Evolutionary conservation across 2,888 invertebrate genomes (phyloP).

Genomic region (Trichogramma dendrolimi): DNA sequence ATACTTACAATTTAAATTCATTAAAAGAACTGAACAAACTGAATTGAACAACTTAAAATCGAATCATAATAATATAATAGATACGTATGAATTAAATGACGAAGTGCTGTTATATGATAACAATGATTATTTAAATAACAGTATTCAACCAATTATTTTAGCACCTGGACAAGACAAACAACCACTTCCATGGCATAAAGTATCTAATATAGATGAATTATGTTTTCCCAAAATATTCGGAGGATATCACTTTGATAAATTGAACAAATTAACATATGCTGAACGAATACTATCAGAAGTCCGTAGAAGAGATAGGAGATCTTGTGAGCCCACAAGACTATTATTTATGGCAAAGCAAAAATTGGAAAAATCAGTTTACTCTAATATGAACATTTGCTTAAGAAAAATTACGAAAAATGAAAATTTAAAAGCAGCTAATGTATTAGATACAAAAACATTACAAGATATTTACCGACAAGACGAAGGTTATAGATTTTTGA

Average conservation of each 20-base stretch:
- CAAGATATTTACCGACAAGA: conserved; percentile 1
- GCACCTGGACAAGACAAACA: conserved; percentile 35
- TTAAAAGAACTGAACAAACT: too few species aligned
- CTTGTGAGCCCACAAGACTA: conserved; percentile 11
- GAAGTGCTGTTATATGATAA: conserved; percentile 31
- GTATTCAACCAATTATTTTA: conserved; percentile 22
- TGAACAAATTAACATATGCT: conserved; percentile 12
- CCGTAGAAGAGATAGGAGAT: conserved; percentile 8
- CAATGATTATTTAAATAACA: conserved; percentile 11
- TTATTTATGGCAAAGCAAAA: conserved; percentile 16
- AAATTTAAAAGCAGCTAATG: background rate
- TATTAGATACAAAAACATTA: background rate
- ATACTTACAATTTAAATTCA: too few species aligned
- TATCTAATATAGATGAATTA: conserved; percentile 32
- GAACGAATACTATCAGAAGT: conserved; percentile 20
- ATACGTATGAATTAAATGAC: conserved; percentile 20
- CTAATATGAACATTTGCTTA: conserved; percentile 6
- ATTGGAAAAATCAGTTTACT: conserved; percentile 1
- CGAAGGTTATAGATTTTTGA: conserved; percentile 21
- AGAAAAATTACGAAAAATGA: background rate
- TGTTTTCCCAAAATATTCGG: conserved; percentile 34
- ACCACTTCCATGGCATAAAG: conserved; percentile 33
- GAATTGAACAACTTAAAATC: too few species aligned
- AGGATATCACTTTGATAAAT: conserved; percentile 14
- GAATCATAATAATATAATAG: conserved; percentile 13